Evolutionary conservation across 1,140 invertebrate genomes (phyloP), one percentile per base, ranked within the genome.

Genomic region (Pinna nobilis): DNA sequence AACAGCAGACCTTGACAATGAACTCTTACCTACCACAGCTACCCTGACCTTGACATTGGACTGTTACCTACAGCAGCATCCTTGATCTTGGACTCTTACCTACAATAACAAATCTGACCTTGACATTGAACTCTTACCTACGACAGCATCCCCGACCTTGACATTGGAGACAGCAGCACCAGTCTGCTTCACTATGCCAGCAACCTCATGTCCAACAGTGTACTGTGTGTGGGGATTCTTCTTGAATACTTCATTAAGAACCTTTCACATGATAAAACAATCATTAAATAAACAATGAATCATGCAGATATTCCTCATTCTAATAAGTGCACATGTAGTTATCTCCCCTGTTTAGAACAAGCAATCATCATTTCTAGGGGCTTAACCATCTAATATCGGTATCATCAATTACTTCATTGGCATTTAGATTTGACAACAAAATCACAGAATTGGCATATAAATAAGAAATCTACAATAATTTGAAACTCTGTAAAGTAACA

Each of bases 121-220:
- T n/a, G n/a, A n/a, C n/a, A 53, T 28, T 11, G 20, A 28, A 1
- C 3, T 25, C 79, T 67, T 83, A 90, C 90, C 90, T 50, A 89
- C 89, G 75, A 91, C 89, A 67, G 86, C 82, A 80, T 90, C 90
- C n/a, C 89, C 90, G 25, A 80, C 76, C 47, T 84, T 83, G 11
- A 90, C 74, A 51, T 85, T 85, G 18, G 86, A 88, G 15, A 91
- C 90, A 75, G 82, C 84, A 23, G 83, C 70, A 11, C 90, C 90
- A 64, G 88, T 70, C 33, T 84, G 80, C 35, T 84, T 79, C 1
- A 91, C 84, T 55, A 89, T 78, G 5, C 90, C 90, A 69, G 89
- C 80, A 18, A 91, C 82, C 65, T 90, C 90, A 64, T 88, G 87
- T 11, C 90, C 90, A 25, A 89, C 87, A 75, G 80, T 77, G 32